Evolutionary conservation across 2,888 invertebrate species (phyloP).

Genomic region (Tipula lateralis): DNA sequence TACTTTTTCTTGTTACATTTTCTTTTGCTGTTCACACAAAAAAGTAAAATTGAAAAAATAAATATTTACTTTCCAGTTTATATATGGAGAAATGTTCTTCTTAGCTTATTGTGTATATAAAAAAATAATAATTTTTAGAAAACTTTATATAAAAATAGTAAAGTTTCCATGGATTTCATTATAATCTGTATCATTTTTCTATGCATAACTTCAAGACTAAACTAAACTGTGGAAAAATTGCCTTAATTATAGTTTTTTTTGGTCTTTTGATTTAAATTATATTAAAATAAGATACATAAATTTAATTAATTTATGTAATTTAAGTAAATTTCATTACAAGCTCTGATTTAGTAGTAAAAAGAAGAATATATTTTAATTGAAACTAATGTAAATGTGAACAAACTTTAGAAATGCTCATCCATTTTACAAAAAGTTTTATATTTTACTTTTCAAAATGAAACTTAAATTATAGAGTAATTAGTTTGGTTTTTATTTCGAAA

Average conservation of each 20-base stretch:
- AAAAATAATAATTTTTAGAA: slow-evolving; percentile 16
- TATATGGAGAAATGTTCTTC: background rate
- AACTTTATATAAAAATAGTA: background rate
- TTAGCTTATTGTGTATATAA: background rate
- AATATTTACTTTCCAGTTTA: background rate
- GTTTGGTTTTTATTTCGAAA: too few species aligned
- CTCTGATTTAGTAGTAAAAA: background rate
- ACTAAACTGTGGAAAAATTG: background rate
- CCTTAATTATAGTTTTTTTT: background rate
- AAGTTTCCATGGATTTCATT: background rate
- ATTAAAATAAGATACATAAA: background rate
- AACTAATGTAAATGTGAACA: background rate
- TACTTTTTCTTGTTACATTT: background rate
- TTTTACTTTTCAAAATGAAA: too few species aligned
- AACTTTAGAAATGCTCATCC: too few species aligned
- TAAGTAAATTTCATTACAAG: background rate
- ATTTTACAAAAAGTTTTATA: too few species aligned
- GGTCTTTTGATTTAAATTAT: background rate
- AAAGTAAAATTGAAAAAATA: background rate
- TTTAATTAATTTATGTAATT: slow-evolving; percentile 1
- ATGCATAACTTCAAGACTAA: background rate
- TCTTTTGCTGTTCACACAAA: background rate
- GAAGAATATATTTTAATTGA: background rate
- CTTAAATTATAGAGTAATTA: too few species aligned
- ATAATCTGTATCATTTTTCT: background rate